A percentile compares a stretch with the other conserved stretches of the same genome.
Evolutionary conservation across 2,888 invertebrate genomes (phyloP).

Genomic region (Orthosia gothica): DNA sequence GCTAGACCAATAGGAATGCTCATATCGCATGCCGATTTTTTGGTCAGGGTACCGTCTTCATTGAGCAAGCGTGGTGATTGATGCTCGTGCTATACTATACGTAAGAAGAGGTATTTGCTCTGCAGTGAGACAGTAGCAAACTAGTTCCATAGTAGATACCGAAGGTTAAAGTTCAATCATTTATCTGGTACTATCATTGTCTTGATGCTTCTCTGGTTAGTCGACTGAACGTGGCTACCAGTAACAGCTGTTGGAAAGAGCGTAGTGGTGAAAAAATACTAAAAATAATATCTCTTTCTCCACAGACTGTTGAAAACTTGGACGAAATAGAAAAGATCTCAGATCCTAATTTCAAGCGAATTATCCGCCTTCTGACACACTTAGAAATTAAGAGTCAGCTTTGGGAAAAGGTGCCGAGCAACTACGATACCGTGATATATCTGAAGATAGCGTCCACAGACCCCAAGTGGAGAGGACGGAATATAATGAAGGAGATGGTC

Average conservation of each 20-base stretch:
- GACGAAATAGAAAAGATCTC: background rate
- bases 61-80: too few species aligned
- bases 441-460: slow-evolving; percentile 24
- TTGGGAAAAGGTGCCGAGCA: slow-evolving; percentile 29
- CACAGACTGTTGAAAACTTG: background rate
- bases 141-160: too few species aligned
- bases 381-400: slow-evolving; percentile 4
- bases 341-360: slow-evolving; percentile 6
- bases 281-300: background rate
- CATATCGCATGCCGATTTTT: too few species aligned
- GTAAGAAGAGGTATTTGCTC: too few species aligned
- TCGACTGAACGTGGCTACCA: background rate
- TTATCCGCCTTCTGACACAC: slow-evolving; percentile 3
- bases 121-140: too few species aligned
- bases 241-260: background rate
- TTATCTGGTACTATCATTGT: too few species aligned
- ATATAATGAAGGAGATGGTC: slow-evolving; percentile 3
- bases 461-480: slow-evolving; percentile 22
- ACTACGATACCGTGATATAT: slow-evolving; percentile 9
- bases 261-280: background rate
- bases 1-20: too few species aligned
- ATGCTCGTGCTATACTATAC: too few species aligned
- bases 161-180: too few species aligned
- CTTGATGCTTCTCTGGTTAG: background rate
- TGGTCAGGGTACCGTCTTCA: too few species aligned